Conservation (phyloP, 2,113 vertebrate genomes). For the Mormoops blainvillei region DNA sequence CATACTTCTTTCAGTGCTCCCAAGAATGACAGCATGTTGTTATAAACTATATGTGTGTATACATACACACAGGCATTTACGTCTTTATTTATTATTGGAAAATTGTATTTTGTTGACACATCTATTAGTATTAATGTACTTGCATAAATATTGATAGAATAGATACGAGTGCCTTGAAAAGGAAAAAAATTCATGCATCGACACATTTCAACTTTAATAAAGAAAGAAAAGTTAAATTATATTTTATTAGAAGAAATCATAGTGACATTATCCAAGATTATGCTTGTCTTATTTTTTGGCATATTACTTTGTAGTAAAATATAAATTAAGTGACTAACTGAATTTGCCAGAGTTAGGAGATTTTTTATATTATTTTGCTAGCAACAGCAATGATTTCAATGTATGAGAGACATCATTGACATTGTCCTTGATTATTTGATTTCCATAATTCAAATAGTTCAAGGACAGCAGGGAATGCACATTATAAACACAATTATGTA, state of each 20-base stretch:
- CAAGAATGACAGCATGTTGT: not conserved
- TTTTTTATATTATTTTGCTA: slow-evolving; percentile 9
- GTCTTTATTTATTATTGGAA: not conserved
- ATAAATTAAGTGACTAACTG: slow-evolving; percentile 14
- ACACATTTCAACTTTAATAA: slow-evolving; percentile 9
- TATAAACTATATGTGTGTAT: not conserved
- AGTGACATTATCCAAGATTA: slow-evolving; percentile 29
- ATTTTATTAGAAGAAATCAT: slow-evolving; percentile 15
- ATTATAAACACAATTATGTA: not conserved
- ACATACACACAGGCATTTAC: not conserved
- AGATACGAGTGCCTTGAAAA: not conserved
- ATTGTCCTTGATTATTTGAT: slow-evolving; percentile 8
- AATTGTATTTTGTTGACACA: not conserved
- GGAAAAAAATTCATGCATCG: not conserved
- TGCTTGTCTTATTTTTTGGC: not conserved
- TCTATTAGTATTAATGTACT: not conserved
- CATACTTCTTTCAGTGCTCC: not conserved
- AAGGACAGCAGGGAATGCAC: not conserved
- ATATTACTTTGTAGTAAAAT: not conserved
- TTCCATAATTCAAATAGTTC: slow-evolving; percentile 31
- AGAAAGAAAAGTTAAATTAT: slow-evolving; percentile 25
- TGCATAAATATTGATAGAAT: not conserved
- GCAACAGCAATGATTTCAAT: slow-evolving; percentile 2
- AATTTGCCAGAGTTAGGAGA: not conserved
- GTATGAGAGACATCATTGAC: not conserved